Evolutionary conservation across 2,797 vertebrate genomes (phyloP).

Genomic region (Hyperoplus lanceolatus): DNA sequence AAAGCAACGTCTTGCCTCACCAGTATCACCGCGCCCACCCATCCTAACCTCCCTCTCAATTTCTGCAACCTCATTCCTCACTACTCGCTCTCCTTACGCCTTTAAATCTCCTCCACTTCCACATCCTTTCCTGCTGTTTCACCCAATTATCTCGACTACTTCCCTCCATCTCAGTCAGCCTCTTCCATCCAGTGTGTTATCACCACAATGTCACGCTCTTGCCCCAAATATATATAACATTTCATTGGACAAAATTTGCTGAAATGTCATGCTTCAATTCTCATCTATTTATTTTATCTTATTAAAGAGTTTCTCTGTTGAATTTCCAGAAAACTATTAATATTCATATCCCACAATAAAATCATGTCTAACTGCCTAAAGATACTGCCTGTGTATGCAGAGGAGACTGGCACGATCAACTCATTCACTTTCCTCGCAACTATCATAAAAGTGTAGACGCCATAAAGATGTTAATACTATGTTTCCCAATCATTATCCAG

Average conservation of each 20-base stretch:
- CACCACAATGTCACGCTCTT: slow-evolving; percentile 1
- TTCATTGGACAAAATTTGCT: neutral
- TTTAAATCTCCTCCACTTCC: neutral
- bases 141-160: neutral
- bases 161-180: neutral
- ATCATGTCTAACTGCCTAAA: neutral
- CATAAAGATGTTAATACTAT: neutral
- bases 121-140: slow-evolving; percentile 14
- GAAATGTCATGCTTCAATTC: neutral
- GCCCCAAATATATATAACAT: neutral
- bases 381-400: neutral
- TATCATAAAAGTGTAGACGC: neutral
- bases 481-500: neutral
- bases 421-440: neutral
- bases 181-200: slow-evolving; percentile 9
- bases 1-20: neutral
- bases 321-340: neutral
- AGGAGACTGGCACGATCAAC: neutral
- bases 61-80: slow-evolving; percentile 10
- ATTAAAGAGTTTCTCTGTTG: neutral
- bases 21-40: neutral
- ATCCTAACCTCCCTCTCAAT: neutral
- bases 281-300: neutral
- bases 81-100: neutral
- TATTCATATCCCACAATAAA: neutral